Conservation (phyloP, 2,113 vertebrate genomes). For the Rhizomys pruinosus region DNA sequence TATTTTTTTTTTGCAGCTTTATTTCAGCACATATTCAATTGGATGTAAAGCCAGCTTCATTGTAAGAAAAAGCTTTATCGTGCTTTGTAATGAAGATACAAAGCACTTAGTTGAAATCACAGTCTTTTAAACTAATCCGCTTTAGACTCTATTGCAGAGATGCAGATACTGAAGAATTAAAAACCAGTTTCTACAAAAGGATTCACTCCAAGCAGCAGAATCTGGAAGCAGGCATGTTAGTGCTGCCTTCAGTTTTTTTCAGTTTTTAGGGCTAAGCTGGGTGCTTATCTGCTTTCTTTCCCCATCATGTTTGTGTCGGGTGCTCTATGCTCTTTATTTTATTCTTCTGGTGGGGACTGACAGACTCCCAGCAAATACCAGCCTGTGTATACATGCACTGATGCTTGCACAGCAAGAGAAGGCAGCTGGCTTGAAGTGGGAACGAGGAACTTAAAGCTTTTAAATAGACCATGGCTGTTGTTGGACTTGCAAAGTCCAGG, state of each 20-base stretch:
- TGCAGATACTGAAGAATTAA: conserved; percentile 46
- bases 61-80: conserved; percentile 73
- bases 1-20: conserved; percentile 14
- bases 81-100: conserved; percentile 80
- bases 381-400: too few species aligned
- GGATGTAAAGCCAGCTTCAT: conserved; percentile 50
- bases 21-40: conserved; percentile 48
- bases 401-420: rapidly evolving
- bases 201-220: not conserved
- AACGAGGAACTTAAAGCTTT: conserved; percentile 15
- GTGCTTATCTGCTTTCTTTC: not conserved
- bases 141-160: conserved; percentile 35
- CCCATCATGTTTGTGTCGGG: not conserved
- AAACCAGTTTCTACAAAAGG: conserved; percentile 42
- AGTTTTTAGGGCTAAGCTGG: not conserved
- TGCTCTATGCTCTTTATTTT: not conserved
- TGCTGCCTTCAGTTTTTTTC: not conserved
- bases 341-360: conserved; percentile 15
- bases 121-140: conserved; percentile 73
- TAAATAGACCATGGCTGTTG: conserved; percentile 51
- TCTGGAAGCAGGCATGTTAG: too few species aligned
- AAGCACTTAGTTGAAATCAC: conserved; percentile 77
- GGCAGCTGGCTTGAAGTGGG: not conserved
- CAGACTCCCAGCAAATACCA: not conserved
- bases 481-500: conserved; percentile 85